Conservation (phyloP, 2,797 vertebrate genomes). For the Serranus cabrilla region DNA sequence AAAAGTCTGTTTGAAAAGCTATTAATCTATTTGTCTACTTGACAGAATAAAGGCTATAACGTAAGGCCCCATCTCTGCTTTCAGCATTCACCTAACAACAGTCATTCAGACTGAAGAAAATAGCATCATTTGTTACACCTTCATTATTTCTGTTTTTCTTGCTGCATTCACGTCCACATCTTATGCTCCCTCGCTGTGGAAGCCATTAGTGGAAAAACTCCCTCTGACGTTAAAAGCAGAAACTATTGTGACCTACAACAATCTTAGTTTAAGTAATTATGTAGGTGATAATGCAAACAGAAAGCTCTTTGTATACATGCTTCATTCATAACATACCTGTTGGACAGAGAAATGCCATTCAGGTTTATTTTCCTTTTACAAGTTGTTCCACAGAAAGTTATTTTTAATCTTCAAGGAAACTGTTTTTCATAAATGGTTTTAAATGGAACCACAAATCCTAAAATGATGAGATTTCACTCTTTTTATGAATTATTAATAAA, state of each 20-base stretch:
- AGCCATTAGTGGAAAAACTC: too few species aligned
- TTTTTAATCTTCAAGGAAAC: background rate
- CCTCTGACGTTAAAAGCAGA: too few species aligned
- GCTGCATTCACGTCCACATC: background rate
- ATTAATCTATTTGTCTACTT: background rate
- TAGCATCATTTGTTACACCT: background rate
- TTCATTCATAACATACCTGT: too few species aligned
- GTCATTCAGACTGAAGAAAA: background rate
- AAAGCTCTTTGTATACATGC: background rate
- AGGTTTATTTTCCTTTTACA: background rate
- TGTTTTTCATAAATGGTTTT: conserved; percentile 1
- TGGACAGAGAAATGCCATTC: too few species aligned
- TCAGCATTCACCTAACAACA: background rate
- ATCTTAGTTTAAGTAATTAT: background rate
- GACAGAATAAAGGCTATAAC: background rate
- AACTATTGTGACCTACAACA: too few species aligned
- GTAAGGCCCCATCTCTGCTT: background rate
- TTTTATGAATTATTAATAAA: too few species aligned
- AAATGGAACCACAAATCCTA: background rate
- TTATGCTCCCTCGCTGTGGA: background rate
- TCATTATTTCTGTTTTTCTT: background rate
- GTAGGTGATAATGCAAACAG: background rate
- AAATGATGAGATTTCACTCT: background rate
- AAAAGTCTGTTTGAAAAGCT: too few species aligned
- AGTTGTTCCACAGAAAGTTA: background rate